A percentile compares a stretch with the other conserved stretches of the same genome.
phyloP scores from a whole-genome alignment of 2,113 vertebrate species.

The Zootoca vivipara region DNA sequence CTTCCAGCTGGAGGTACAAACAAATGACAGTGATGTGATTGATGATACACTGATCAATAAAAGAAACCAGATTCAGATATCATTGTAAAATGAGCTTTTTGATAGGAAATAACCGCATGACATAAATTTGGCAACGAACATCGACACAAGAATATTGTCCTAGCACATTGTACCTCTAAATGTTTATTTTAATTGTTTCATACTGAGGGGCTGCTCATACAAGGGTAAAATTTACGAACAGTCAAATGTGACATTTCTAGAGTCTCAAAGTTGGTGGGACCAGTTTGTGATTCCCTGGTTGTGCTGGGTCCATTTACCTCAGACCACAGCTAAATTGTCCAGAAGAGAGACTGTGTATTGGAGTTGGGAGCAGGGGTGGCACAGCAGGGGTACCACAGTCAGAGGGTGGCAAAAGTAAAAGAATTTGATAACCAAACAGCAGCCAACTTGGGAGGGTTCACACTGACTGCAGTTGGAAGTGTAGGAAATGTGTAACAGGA shows the following conservation, averaged over 20 bases:
- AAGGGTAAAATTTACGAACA: not conserved
- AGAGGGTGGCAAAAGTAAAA: no score
- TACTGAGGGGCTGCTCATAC: not conserved
- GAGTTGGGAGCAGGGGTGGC: no score
- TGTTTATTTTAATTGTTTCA: not conserved
- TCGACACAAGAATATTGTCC: not conserved
- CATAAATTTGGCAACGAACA: not conserved
- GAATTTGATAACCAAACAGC: no score
- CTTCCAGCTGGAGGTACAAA: constrained; percentile 60
- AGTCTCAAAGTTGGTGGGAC: not conserved
- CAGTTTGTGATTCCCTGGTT: not conserved
- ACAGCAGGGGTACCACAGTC: no score
- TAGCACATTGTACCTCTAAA: not conserved
- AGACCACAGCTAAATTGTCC: not conserved
- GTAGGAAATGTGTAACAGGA: no score
- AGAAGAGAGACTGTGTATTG: not conserved
- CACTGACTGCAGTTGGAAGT: no score
- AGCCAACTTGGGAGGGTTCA: no score
- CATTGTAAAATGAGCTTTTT: not conserved
- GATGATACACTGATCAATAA: not conserved
- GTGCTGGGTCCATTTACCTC: no score
- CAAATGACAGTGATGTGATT: not conserved
- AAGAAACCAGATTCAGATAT: not conserved
- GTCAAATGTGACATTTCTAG: not conserved
- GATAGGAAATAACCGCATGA: not conserved